Conservation (phyloP, 2,113 vertebrate species). For the Cyanoderma ruficeps region DNA sequence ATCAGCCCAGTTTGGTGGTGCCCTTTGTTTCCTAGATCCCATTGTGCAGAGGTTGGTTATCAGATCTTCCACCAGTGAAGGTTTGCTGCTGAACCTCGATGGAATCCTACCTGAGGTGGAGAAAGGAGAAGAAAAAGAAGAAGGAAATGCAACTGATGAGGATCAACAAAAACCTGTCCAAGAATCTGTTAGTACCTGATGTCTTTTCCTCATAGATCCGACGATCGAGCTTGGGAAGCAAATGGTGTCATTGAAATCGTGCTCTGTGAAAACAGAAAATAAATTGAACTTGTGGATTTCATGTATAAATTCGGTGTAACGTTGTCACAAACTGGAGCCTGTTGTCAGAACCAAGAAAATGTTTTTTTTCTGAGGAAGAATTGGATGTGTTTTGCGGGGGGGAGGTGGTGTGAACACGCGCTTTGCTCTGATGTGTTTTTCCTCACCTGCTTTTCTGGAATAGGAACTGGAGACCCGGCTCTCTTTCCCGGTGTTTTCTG, state of each 20-base stretch:
- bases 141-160: not conserved
- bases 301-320: not conserved
- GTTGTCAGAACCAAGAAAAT: rapidly evolving
- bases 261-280: not conserved
- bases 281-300: not conserved
- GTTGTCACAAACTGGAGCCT: not conserved
- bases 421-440: not conserved
- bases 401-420: rapidly evolving
- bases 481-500: not conserved
- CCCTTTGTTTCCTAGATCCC: conserved; percentile 73
- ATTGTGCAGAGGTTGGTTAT: conserved; percentile 81
- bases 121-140: not conserved
- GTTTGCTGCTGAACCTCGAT: conserved; percentile 76
- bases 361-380: not conserved
- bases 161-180: not conserved
- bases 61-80: conserved; percentile 84
- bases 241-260: not conserved
- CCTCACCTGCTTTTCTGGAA: not conserved
- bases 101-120: conserved; percentile 70
- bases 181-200: not conserved
- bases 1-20: not conserved
- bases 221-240: not conserved
- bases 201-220: not conserved
- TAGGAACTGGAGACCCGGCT: no score
- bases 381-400: rapidly evolving